A percentile compares a stretch with the other conserved stretches of the same genome.
Evolutionary conservation across 2,113 vertebrate genomes (phyloP).

Genomic region (Mormoops blainvillei): DNA sequence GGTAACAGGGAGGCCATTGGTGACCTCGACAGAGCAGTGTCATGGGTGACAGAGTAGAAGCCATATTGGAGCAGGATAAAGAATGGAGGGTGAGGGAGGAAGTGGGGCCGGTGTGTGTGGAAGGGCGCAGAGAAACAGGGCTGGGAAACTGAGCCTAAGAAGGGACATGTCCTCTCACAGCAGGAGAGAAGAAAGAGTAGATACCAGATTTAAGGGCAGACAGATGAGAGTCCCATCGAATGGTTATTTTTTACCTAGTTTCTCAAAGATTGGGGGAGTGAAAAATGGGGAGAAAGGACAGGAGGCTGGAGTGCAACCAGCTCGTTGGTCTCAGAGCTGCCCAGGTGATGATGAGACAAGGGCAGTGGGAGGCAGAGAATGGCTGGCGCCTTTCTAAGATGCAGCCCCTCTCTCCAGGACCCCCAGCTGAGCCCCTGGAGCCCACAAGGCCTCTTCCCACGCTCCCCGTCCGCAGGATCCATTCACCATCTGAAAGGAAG

Average conservation of each 20-base stretch:
- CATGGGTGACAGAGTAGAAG: neutral
- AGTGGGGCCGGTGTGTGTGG: neutral
- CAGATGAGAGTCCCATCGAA: neutral
- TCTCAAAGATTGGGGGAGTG: neutral
- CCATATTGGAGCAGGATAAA: neutral
- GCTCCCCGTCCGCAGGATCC: constrained; percentile 89
- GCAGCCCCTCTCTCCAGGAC: constrained; percentile 81
- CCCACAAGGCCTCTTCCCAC: constrained; percentile 95
- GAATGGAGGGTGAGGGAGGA: neutral
- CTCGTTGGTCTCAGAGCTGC: neutral
- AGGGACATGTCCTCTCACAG: neutral
- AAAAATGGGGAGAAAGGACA: neutral
- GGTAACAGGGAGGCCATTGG: neutral
- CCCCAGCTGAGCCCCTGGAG: constrained; percentile 93
- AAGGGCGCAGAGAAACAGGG: neutral
- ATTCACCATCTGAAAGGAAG: constrained; percentile 91
- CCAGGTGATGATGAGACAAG: neutral
- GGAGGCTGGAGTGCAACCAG: neutral
- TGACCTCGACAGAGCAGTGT: neutral
- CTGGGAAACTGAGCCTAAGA: neutral
- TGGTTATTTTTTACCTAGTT: neutral
- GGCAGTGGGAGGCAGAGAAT: neutral
- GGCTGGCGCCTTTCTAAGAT: neutral
- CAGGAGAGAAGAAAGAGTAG: neutral
- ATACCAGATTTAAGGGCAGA: neutral